Base-by-base conservation (phyloP, 2,888 invertebrate species). In the Drosophila robusta region DNA sequence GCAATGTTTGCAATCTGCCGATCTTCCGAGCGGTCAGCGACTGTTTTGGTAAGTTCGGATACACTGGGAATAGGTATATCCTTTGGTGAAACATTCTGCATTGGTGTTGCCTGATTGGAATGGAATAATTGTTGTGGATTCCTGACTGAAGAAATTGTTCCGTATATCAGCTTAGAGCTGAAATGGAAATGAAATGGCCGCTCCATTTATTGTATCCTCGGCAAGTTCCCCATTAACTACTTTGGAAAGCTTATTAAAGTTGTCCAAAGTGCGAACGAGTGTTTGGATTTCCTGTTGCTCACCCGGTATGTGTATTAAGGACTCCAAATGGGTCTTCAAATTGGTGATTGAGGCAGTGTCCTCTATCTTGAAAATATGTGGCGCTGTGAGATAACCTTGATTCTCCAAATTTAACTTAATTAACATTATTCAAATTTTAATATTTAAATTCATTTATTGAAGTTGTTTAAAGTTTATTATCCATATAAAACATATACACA, bases 321-420 rank as follows among this genome's bases (percentile, higher is more conserved):
- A n/a, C 26, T 52, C 60, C 50, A 77, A 45, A 9, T 50, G 32
- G 1, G 9, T 9, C 36, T 77, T 80, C 0, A 64, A 46, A 24
- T 64, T 46, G 5, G 36, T 22, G 6, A 75, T 14, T n/a, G 64
- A 56, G 4, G 64, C 60, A 6, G 9, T 18, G 12, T 78, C 62
- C 3, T 70, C 63, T 1, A 72, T 64, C 24, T 11, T 22, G 39
- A 70, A 34, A 26, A 58, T 64, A 34, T 29, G 9, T 1, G 65
- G 61, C 22, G 46, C 39, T 70, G 78, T 38, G 3, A n/a, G n/a
- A n/a, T n/a, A n/a, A n/a, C 18, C 60, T 6, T 56, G 14, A 36
- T 39, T 36, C 16, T 80, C 77, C 4, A 80, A 34, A 6, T 76
- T 78, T 0, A 78, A 32, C 60, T 78, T 80, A 0, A 80, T 65